phyloP scores from a whole-genome alignment of 1,140 invertebrate species.

The Heliconius eleuchia region DNA sequence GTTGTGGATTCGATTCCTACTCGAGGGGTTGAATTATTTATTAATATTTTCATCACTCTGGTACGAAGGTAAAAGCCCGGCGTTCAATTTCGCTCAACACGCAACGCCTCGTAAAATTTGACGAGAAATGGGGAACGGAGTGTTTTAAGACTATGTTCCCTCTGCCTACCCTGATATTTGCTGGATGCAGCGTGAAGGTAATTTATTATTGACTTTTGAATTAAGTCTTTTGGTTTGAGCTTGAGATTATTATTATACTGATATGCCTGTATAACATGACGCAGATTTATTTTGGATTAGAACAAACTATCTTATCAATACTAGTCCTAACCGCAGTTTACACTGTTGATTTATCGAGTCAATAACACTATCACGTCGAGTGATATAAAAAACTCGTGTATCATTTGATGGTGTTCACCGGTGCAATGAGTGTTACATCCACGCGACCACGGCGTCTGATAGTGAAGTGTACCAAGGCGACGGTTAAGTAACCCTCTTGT shows the following conservation, averaged over 20 bases:
- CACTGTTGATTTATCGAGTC: constrained; percentile 4
- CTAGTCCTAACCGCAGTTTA: constrained; percentile 9
- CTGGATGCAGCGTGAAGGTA: too few relatives aligned
- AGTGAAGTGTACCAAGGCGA: constrained; percentile 75
- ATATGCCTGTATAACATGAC: not conserved
- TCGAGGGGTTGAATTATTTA: too few relatives aligned
- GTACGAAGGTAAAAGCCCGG: too few relatives aligned
- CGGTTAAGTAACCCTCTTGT: constrained; percentile 60
- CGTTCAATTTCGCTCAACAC: too few relatives aligned
- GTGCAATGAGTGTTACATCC: constrained; percentile 52
- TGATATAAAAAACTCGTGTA: constrained; percentile 44
- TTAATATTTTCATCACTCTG: too few relatives aligned
- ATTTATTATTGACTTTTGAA: too few relatives aligned
- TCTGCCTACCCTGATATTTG: too few relatives aligned
- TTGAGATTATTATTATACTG: not conserved
- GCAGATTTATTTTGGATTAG: not conserved
- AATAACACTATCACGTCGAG: constrained; percentile 17
- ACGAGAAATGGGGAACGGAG: too few relatives aligned
- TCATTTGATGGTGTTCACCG: constrained; percentile 61
- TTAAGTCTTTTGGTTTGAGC: too few relatives aligned
- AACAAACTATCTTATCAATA: constrained; percentile 16
- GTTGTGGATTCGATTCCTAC: too few relatives aligned
- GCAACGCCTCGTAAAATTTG: too few relatives aligned
- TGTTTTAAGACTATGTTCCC: too few relatives aligned
- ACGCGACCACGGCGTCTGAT: constrained; percentile 65